phyloP scores from a whole-genome alignment of 2,797 vertebrate species.

The Octomys mimax region DNA sequence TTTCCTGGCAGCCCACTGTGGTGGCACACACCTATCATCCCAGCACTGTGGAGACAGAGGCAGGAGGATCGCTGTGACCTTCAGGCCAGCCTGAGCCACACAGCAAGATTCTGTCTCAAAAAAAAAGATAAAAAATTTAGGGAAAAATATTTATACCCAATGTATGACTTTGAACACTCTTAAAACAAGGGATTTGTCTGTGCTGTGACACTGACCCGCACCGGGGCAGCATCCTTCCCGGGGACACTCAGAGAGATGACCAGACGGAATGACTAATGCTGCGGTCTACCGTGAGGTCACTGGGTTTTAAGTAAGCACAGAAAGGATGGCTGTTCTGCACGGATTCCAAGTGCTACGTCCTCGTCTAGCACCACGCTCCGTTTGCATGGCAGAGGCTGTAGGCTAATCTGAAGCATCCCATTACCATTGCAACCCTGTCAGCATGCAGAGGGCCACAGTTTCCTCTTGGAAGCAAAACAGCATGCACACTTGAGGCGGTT shows the following conservation, averaged over 20 bases:
- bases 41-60: background rate
- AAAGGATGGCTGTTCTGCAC: background rate
- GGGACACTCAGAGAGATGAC: background rate
- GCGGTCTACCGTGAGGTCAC: background rate
- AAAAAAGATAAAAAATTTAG: background rate
- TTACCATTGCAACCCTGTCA: background rate
- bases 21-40: background rate
- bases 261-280: background rate
- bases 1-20: background rate
- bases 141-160: background rate
- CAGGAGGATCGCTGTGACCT: background rate
- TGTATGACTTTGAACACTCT: background rate
- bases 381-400: constrained; percentile 47
- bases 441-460: constrained; percentile 33
- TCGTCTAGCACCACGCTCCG: constrained; percentile 46
- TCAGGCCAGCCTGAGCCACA: background rate
- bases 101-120: background rate
- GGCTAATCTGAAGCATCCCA: constrained; percentile 37
- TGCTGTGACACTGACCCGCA: background rate
- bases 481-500: background rate
- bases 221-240: background rate
- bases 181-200: background rate
- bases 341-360: background rate
- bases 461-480: constrained; percentile 42
- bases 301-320: constrained; percentile 32